A percentile compares a stretch with the other conserved stretches of the same genome.
Evolutionary conservation across 2,888 invertebrate genomes (phyloP).

Genomic region (Aphodius granarius): DNA sequence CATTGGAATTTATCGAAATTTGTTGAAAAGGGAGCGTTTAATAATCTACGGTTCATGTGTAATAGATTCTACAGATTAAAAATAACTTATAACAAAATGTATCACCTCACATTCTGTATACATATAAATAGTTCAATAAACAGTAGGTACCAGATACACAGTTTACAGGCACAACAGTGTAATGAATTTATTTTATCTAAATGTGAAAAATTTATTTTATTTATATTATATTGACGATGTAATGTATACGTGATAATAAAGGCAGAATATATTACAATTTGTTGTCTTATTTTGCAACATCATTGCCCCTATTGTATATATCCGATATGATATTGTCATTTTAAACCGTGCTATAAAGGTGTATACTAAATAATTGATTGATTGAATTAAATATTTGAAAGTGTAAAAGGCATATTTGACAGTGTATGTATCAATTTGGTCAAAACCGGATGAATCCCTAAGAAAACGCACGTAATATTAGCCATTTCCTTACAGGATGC

Average conservation of each 20-base stretch:
- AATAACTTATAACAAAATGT: background rate
- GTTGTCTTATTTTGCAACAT: background rate
- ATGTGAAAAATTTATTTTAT: slow-evolving; percentile 13
- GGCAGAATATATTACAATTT: slow-evolving; percentile 7
- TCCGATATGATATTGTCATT: too few relatives aligned
- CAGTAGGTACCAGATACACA: background rate
- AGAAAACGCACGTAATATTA: too few relatives aligned
- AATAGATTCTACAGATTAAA: background rate
- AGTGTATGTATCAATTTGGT: too few relatives aligned
- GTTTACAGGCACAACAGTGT: slow-evolving; percentile 7
- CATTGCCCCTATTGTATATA: too few relatives aligned
- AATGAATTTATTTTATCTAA: slow-evolving; percentile 9
- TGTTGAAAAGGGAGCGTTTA: background rate
- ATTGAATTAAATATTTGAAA: too few relatives aligned
- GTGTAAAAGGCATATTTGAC: too few relatives aligned
- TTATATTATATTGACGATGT: slow-evolving; percentile 6
- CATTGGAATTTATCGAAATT: background rate
- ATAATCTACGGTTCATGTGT: background rate
- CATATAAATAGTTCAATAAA: background rate
- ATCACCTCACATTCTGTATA: background rate
- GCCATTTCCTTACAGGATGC: too few relatives aligned
- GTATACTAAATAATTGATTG: too few relatives aligned
- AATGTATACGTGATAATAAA: slow-evolving; percentile 14
- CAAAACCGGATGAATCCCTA: too few relatives aligned
- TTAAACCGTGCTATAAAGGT: too few relatives aligned